Conservation (phyloP, 2,888 invertebrate species). For the Netelia melanura region DNA sequence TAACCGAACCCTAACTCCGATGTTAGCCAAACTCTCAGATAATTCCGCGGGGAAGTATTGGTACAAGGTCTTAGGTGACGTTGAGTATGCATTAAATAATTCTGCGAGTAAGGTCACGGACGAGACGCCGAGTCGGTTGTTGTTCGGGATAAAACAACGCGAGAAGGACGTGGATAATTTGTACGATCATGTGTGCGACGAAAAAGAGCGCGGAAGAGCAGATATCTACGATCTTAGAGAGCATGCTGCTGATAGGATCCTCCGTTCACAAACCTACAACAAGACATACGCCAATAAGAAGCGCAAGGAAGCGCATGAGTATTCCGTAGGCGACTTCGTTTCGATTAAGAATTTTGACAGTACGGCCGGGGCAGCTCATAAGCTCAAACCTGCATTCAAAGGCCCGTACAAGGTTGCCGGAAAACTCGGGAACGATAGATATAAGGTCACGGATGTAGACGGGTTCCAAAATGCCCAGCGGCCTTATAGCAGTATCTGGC, state of each 20-base stretch:
- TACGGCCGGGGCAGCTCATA: conserved; percentile 16
- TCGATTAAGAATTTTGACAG: conserved; percentile 48
- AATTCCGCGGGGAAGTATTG: conserved; percentile 25
- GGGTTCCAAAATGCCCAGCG: conserved; percentile 42
- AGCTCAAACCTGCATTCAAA: conserved; percentile 30
- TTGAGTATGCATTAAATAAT: conserved; percentile 40
- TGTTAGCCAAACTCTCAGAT: conserved; percentile 54
- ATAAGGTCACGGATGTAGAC: conserved; percentile 28
- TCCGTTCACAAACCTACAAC: conserved; percentile 31
- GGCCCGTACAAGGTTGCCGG: conserved; percentile 34
- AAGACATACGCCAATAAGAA: conserved; percentile 43
- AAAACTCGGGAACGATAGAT: conserved; percentile 32
- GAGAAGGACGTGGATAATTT: conserved; percentile 22
- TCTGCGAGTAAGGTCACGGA: not conserved
- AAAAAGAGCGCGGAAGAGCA: not conserved
- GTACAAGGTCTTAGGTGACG: conserved; percentile 23
- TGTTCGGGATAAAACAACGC: conserved; percentile 35
- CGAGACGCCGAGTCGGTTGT: conserved; percentile 24
- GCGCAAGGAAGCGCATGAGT: conserved; percentile 47
- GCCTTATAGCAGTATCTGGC: conserved; percentile 40
- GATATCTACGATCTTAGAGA: conserved; percentile 17
- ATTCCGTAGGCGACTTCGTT: conserved; percentile 31
- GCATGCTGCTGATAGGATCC: conserved; percentile 28
- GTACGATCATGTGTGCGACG: conserved; percentile 4
- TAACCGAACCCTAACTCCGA: conserved; percentile 64